Conservation (phyloP, 2,797 vertebrate genomes). For the Gorsachius magnificus region DNA sequence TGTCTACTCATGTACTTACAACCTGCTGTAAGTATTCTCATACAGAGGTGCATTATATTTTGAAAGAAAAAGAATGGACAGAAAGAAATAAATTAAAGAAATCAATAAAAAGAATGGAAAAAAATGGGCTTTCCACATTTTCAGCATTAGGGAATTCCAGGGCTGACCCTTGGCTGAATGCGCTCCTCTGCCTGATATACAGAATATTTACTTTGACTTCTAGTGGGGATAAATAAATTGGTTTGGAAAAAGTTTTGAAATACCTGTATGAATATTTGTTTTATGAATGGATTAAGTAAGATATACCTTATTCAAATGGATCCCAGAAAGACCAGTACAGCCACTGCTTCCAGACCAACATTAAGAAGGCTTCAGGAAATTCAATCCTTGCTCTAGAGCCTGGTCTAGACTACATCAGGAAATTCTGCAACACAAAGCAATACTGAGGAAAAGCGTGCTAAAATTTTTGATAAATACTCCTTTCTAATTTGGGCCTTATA, state of each 20-base stretch:
- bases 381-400: neutral
- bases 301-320: neutral
- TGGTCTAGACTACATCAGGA: neutral
- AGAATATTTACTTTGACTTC: neutral
- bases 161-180: neutral
- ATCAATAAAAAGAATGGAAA: neutral
- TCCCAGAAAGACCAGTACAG: neutral
- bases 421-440: neutral
- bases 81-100: neutral
- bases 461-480: neutral
- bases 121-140: neutral
- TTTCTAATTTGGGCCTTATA: neutral
- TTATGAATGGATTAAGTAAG: neutral
- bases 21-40: neutral
- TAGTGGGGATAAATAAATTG: neutral
- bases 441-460: neutral
- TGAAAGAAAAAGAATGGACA: neutral
- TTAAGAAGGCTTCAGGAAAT: neutral
- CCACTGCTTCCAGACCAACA: neutral
- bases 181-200: neutral
- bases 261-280: neutral
- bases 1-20: neutral
- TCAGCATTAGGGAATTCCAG: neutral
- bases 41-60: neutral
- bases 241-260: neutral